phyloP scores from a whole-genome alignment of 2,888 invertebrate genomes.

The Catonia carolina region DNA sequence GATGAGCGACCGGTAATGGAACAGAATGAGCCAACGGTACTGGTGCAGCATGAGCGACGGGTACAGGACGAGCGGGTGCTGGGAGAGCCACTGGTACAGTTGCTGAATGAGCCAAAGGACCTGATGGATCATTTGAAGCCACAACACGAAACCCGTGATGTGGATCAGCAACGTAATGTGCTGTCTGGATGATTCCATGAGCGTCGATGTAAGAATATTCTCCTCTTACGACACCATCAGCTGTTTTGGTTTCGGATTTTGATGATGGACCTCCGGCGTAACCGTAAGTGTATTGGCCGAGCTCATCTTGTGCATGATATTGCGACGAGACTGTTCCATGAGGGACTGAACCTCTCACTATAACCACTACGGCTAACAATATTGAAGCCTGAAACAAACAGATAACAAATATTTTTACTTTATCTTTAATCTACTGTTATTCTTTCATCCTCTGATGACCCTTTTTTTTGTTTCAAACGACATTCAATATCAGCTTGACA shows the following conservation, averaged over 20 bases:
- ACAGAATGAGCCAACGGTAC: neutral
- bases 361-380: no score
- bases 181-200: conserved; percentile 49
- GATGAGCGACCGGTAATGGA: neutral
- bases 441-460: no score
- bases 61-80: neutral
- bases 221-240: conserved; percentile 55
- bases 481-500: no score
- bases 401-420: no score
- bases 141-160: conserved; percentile 39
- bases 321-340: conserved; percentile 40
- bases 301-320: conserved; percentile 55
- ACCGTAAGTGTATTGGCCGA: conserved; percentile 53
- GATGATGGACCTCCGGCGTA: conserved; percentile 58
- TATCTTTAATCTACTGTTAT: no score
- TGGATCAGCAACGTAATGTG: conserved; percentile 56
- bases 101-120: neutral
- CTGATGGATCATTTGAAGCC: conserved; percentile 1
- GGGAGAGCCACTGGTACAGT: neutral
- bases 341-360: no score
- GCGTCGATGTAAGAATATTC: conserved; percentile 61
- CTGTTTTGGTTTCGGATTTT: conserved; percentile 51
- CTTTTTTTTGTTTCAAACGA: no score
- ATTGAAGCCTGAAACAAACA: no score
- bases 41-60: neutral